Base-by-base conservation (phyloP, 2,888 invertebrate genomes). In the Campoletis raptor region DNA sequence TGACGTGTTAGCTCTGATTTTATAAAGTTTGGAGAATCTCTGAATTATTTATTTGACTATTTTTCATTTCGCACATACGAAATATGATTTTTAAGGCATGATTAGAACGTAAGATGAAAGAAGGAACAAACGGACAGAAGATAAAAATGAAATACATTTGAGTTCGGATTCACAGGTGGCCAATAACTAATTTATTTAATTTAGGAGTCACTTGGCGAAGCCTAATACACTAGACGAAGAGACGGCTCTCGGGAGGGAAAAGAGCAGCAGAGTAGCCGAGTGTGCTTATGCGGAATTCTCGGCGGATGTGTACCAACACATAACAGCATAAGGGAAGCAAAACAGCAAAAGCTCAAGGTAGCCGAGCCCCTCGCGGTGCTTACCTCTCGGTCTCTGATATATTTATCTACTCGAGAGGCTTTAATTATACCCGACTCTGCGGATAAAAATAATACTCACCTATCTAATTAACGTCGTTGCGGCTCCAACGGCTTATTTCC, bases 391-490 rank as follows among this genome's bases (percentile, higher is more conserved):
- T 73, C 84, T 86, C 86, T 86, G 86, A 86, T 86, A 93, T 94
- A 94, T 94, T 94, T 94, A 94, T 93, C 93, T 93, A 94, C 94
- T 94, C 93, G 92, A 93, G 92, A 93, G 94, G 93, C 94, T 94
- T 94, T 94, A 94, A 94, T 94, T 94, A 94, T 88, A 79, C 86
- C 85, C 85, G 88, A 88, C 88, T 89, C 88, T 87, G 86, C 88
- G 88, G 87, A 89, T 88, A 89, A 89, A 89, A 88, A 89, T 88
- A 89, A 89, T 89, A 88, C 88, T 79, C 85, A 87, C 85, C 87
- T 89, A 88, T 89, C 88, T 87, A 89, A 89, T 89, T 89, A 89
- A 89, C 89, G 88, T 88, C 87, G 87, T 85, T 87, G 87, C 87
- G 74, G 80, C 81, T 67, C 80, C 64, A 67, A 66, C 77, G 81